Evolutionary conservation across 2,888 invertebrate genomes (phyloP), one percentile per base, ranked within the genome.

Genomic region (Noctuana brunneofusca): DNA sequence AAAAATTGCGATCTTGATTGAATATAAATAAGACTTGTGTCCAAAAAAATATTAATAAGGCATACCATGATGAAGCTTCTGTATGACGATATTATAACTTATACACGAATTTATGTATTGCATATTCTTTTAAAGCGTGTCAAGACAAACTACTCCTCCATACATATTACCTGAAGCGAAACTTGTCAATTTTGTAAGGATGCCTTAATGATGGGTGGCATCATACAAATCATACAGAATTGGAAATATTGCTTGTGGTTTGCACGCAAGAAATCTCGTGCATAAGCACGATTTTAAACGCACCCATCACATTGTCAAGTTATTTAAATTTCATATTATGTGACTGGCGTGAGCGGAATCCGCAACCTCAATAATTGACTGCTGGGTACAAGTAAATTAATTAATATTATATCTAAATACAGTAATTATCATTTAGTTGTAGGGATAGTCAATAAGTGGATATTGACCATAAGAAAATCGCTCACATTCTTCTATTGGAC

Each of bases 281-380:
- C 50, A 57, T 65, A 64, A 60, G 67, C 64, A 60, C 46, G 12
- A 35, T 60, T 60, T 24, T 38, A 60, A 54, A 64, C 65, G 65
- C 67, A 64, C 60, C 32, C 27, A 63, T 63, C 63, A 67, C 64
- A 46, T 64, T 68, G 70, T 68, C 70, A 69, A 65, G 68, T 67
- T 70, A 62, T 66, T 69, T 66, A 68, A 69, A 71, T 68, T 68
- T 67, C 69, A 65, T 66, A 69, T 72, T 72, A 70, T 68, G 63
- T 66, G 71, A 70, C 68, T 69, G 69, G 69, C 65, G 55, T 69
- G 67, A 66, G 65, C 71, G 67, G 70, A 68, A 79, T 77, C 79
- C 79, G 71, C 81, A 80, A 80, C 82, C 79, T 69, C 71, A 69
- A 75, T 79, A 67, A 68, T 58, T 67, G 64, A 70, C 69, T 71